Base-by-base conservation (phyloP, 1,140 invertebrate genomes). In the Drosophila biarmipes region DNA sequence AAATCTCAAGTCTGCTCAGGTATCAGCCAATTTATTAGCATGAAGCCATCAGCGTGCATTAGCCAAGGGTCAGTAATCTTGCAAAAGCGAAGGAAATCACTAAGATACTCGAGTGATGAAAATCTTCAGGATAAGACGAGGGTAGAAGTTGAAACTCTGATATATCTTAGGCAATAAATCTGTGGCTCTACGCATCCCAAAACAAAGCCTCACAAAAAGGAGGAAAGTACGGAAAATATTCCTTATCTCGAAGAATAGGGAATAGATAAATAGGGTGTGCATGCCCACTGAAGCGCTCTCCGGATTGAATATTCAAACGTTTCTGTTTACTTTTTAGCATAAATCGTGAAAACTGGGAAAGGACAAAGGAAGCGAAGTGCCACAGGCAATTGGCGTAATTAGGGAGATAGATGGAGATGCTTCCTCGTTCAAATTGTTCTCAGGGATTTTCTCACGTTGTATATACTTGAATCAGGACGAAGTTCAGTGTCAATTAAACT, bases 311-410 rank as follows among this genome's bases (percentile, higher is more conserved):
- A 87, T 86, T 86, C 82, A 81, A 86, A 82, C 58, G 49, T 75
- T 87, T 87, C 59, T 87, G 71, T 89, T 87, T 87, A 76, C 71
- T 59, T 87, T 87, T 87, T 76, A 87, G 71, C 82, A 87, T 87
- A 87, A 87, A 87, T 79, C 58, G 63, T 63, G 21, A 42, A 61
- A 42, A 62, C 37, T 67, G 42, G 31, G 34, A 53, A 11, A 54
- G 49, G 61, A 86, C 73, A 80, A 78, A 61, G 56, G 29, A 66
- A 73, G 56, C 71, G 43, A 76, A 55, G 73, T 54, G 78, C 64
- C 71, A 58, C 71, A 64, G 78, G 82, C 78, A 87, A 87, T 87
- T 82, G 75, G 27, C 75, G 84, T 76, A 87, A 82, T 87, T 87
- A 87, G 75, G 57, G 56, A 76, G 63, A 79, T 76, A 49, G 42